Evolutionary conservation across 2,888 invertebrate genomes (phyloP).

Genomic region (Himalopsyche kuldschensis): DNA sequence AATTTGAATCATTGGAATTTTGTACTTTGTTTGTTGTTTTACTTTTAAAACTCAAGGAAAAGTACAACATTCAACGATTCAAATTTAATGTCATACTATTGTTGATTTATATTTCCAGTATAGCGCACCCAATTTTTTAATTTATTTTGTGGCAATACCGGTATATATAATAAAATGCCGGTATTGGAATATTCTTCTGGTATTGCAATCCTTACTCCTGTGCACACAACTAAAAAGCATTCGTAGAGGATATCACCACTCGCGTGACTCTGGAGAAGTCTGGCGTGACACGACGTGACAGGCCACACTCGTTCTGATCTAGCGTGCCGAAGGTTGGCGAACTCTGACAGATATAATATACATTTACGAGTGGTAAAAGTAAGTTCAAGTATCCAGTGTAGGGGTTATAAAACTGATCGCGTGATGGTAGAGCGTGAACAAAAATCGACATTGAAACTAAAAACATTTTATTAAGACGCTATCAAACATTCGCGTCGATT

Average conservation of each 20-base stretch:
- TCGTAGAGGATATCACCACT: not conserved
- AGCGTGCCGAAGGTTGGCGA: slow-evolving; percentile 9
- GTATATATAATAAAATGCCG: too few species aligned
- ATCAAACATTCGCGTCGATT: not conserved
- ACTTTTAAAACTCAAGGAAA: too few species aligned
- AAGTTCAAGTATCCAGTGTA: not conserved
- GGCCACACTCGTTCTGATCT: not conserved
- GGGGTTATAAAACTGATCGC: not conserved
- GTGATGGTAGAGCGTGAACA: not conserved
- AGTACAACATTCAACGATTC: too few species aligned
- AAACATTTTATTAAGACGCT: not conserved
- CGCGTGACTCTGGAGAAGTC: not conserved
- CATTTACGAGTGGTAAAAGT: not conserved
- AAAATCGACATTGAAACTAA: not conserved
- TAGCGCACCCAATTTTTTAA: too few species aligned
- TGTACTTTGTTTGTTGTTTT: too few species aligned
- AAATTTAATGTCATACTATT: too few species aligned
- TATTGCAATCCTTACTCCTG: too few species aligned
- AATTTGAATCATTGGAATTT: too few species aligned
- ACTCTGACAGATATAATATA: not conserved
- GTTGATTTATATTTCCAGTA: too few species aligned
- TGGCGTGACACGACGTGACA: not conserved
- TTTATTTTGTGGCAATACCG: too few species aligned
- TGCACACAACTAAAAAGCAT: too few species aligned
- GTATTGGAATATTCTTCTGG: too few species aligned